phyloP scores from a whole-genome alignment of 23 tunicate genomes.

The Botrylloides violaceus region DNA sequence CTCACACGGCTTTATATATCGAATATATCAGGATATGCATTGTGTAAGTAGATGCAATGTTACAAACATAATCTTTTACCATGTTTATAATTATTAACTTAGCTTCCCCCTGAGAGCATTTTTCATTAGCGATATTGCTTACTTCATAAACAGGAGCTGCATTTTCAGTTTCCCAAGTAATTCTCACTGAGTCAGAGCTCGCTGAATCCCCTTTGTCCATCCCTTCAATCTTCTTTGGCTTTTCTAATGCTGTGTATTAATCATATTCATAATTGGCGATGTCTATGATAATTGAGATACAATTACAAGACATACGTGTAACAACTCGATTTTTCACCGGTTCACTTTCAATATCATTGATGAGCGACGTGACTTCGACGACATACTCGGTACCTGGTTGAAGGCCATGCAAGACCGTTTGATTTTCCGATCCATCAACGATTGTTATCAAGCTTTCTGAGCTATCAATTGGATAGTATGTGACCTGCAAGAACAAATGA shows the following conservation, averaged over 20 bases:
- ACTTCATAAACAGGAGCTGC: slow-evolving; percentile 23
- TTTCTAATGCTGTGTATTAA: slow-evolving; percentile 3
- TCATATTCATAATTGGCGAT: not conserved
- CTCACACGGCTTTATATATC: too few relatives aligned
- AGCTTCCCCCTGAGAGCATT: too few relatives aligned
- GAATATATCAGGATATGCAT: too few relatives aligned
- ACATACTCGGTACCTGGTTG: slow-evolving; percentile 12
- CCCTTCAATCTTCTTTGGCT: not conserved
- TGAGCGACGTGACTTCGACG: slow-evolving; percentile 7
- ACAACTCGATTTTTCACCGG: not conserved
- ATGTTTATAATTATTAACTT: too few relatives aligned
- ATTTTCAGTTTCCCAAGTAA: slow-evolving; percentile 13
- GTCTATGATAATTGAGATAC: not conserved
- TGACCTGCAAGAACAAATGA: not conserved
- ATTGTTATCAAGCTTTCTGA: not conserved
- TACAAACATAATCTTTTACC: too few relatives aligned
- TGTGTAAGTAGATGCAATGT: too few relatives aligned
- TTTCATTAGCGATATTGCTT: too few relatives aligned
- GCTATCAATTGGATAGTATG: slow-evolving; percentile 11
- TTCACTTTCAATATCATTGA: not conserved
- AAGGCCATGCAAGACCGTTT: not conserved
- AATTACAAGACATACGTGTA: slow-evolving; percentile 13
- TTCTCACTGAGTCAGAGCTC: not conserved
- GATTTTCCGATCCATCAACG: not conserved
- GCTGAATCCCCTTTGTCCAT: not conserved